Evolutionary conservation across 2,888 invertebrate species (phyloP).

Genomic region (Furcula furcula): DNA sequence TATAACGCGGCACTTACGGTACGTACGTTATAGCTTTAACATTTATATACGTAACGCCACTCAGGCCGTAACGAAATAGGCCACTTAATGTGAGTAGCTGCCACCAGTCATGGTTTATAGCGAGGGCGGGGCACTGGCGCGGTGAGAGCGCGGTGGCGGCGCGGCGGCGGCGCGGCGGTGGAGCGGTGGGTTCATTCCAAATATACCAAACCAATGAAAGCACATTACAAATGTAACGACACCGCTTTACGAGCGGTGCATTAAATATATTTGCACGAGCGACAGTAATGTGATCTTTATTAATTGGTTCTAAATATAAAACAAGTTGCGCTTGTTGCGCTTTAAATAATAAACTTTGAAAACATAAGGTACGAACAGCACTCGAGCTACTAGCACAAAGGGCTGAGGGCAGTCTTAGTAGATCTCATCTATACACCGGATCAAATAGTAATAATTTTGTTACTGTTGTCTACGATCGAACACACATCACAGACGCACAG

Average conservation of each 20-base stretch:
- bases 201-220: not conserved
- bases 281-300: not conserved
- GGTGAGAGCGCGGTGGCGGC: not conserved
- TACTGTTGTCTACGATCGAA: too few species aligned
- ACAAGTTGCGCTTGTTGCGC: too few species aligned
- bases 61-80: slow-evolving; percentile 13
- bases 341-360: too few species aligned
- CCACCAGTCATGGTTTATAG: not conserved
- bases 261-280: not conserved
- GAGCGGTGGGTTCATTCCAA: not conserved
- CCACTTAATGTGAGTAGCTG: slow-evolving; percentile 21
- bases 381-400: too few species aligned
- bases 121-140: not conserved
- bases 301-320: not conserved
- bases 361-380: too few species aligned
- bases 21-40: slow-evolving; percentile 12
- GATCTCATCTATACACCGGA: too few species aligned
- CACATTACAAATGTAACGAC: not conserved
- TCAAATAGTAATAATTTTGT: too few species aligned
- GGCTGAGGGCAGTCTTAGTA: too few species aligned
- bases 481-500: too few species aligned
- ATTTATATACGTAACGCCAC: slow-evolving; percentile 16
- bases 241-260: not conserved
- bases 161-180: not conserved
- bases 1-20: slow-evolving; percentile 6